Conservation (phyloP, 2,113 vertebrate species). For the Cheilinus undulatus region DNA sequence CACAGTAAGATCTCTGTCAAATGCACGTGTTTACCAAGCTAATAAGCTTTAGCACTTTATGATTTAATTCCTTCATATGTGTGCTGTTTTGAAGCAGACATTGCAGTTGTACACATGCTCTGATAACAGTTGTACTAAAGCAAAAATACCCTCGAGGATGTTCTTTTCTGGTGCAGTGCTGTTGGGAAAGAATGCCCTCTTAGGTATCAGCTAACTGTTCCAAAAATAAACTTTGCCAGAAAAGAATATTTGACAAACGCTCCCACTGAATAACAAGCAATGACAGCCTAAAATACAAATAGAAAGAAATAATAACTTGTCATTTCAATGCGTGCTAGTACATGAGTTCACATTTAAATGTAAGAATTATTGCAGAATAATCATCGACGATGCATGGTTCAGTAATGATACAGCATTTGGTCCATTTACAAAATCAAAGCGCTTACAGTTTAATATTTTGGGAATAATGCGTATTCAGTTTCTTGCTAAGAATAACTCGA, state of each 20-base stretch:
- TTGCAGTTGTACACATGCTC: constrained; percentile 56
- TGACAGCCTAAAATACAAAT: constrained; percentile 51
- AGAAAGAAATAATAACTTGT: constrained; percentile 58
- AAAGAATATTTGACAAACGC: constrained; percentile 60
- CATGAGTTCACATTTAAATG: constrained; percentile 66
- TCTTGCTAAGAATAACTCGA: not conserved
- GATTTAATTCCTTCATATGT: constrained; percentile 22
- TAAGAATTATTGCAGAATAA: constrained; percentile 79
- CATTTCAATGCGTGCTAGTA: constrained; percentile 53
- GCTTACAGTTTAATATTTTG: constrained; percentile 4
- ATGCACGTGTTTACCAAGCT: constrained; percentile 23
- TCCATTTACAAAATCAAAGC: constrained; percentile 55
- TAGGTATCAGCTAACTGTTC: constrained; percentile 39
- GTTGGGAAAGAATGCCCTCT: constrained; percentile 45
- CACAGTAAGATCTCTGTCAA: constrained; percentile 49
- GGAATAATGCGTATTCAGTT: not conserved
- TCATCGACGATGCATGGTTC: constrained; percentile 58
- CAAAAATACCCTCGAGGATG: constrained; percentile 42
- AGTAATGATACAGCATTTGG: constrained; percentile 66
- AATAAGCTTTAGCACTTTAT: constrained; percentile 25
- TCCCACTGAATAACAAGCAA: constrained; percentile 67
- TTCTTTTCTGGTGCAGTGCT: constrained; percentile 29
- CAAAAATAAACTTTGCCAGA: constrained; percentile 18
- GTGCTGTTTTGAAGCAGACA: constrained; percentile 41
- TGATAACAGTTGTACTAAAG: constrained; percentile 45